Percentiles rank a stretch among this genome's conserved stretches.
Evolutionary conservation across 2,888 invertebrate species (phyloP).

Genomic region (Rhaphigaster nebulosa): DNA sequence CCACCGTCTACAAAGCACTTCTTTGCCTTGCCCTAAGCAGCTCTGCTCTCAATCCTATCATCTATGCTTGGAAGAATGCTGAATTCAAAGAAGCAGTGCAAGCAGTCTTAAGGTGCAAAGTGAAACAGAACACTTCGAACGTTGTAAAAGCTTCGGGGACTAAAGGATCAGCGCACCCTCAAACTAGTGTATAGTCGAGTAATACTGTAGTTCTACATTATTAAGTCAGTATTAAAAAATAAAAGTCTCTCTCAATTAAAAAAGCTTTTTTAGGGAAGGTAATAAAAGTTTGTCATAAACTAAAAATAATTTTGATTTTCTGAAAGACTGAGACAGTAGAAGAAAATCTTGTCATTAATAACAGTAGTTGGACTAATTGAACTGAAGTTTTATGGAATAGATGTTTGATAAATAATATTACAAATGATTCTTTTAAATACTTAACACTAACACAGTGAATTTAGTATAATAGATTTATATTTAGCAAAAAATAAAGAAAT

Average conservation of each 20-base stretch:
- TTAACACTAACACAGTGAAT: neutral
- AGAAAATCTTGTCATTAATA: neutral
- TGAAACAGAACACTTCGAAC: slow-evolving; percentile 51
- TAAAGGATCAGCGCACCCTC: slow-evolving; percentile 48
- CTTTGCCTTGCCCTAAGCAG: slow-evolving; percentile 84
- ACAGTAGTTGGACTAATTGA: neutral
- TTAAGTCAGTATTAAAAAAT: slow-evolving; percentile 46
- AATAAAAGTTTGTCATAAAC: neutral
- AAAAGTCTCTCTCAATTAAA: neutral
- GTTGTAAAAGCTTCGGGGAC: slow-evolving; percentile 54
- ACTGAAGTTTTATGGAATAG: neutral
- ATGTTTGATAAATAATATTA: neutral
- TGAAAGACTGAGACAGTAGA: neutral
- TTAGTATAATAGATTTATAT: neutral
- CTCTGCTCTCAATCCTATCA: slow-evolving; percentile 85
- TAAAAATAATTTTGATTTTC: neutral
- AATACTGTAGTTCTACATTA: neutral
- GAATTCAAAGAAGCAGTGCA: slow-evolving; percentile 81
- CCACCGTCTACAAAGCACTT: slow-evolving; percentile 75
- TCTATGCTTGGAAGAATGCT: slow-evolving; percentile 88
- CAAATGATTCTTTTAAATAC: neutral
- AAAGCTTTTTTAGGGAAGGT: neutral
- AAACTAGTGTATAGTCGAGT: slow-evolving; percentile 51
- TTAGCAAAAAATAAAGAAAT: neutral
- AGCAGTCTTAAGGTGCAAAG: slow-evolving; percentile 59